phyloP scores from a whole-genome alignment of 2,113 vertebrate species.

The Phyllostomus hastatus region DNA sequence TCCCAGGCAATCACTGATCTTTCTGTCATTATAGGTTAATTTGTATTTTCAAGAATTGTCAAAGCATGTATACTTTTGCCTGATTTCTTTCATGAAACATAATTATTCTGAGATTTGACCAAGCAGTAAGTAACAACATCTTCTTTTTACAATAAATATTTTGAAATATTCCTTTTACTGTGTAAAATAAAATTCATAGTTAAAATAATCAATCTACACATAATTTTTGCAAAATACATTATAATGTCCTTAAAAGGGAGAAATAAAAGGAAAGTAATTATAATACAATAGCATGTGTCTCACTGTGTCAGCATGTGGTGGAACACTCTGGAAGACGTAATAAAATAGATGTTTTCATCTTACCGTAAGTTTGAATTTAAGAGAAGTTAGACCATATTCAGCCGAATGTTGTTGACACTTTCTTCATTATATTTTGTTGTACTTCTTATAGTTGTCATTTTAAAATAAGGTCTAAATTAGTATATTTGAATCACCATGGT shows the following conservation, averaged over 20 bases:
- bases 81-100: not conserved
- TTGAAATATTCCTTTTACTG: not conserved
- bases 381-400: not conserved
- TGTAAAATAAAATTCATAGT: conserved; percentile 19
- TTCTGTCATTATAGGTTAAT: not conserved
- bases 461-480: not conserved
- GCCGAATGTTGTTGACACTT: not conserved
- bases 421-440: not conserved
- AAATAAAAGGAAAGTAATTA: conserved; percentile 1
- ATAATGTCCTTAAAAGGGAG: not conserved
- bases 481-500: not conserved
- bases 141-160: not conserved
- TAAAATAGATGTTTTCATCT: not conserved
- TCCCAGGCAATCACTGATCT: not conserved
- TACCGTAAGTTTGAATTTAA: not conserved
- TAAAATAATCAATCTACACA: conserved; percentile 21
- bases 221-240: not conserved
- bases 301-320: not conserved
- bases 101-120: not conserved
- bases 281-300: not conserved
- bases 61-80: not conserved
- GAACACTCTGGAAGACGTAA: not conserved
- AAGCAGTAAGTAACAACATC: not conserved
- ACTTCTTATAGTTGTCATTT: not conserved
- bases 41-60: conserved; percentile 22